Conservation (phyloP, 2,797 vertebrate species). For the Echiichthys vipera region DNA sequence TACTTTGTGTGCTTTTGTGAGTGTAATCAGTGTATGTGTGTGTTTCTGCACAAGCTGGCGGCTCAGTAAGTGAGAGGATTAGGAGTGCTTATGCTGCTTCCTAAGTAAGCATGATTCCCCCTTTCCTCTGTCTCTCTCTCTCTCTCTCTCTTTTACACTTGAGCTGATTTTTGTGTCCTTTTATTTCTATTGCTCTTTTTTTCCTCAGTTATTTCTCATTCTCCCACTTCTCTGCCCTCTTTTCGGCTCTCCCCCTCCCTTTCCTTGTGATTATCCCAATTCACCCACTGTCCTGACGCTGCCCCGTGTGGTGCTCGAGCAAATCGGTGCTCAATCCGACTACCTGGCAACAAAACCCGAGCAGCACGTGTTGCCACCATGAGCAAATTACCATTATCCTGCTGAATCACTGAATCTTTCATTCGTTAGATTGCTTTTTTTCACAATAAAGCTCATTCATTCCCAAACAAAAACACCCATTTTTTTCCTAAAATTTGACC, state of each 20-base stretch:
- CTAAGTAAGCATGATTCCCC: conserved; percentile 62
- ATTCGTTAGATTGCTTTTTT: conserved; percentile 3
- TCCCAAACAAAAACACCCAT: conserved; percentile 15
- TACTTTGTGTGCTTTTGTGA: conserved; percentile 7
- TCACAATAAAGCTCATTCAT: conserved; percentile 33
- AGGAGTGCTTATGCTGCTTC: conserved; percentile 59
- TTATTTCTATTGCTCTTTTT: not conserved
- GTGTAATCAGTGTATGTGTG: conserved; percentile 12
- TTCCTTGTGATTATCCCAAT: not conserved
- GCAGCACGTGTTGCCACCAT: conserved; percentile 53
- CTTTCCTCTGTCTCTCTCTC: conserved; percentile 18
- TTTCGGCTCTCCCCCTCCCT: not conserved
- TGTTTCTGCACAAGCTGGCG: conserved; percentile 31
- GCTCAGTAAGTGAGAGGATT: conserved; percentile 70
- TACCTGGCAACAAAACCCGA: conserved; percentile 47
- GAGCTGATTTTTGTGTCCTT: conserved; percentile 1
- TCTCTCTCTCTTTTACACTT: conserved; percentile 6
- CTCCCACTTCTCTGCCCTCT: not conserved
- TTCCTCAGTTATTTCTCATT: not conserved
- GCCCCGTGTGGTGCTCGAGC: conserved; percentile 6
- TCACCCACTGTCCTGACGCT: conserved; percentile 15
- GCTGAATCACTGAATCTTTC: conserved; percentile 24
- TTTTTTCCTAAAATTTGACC: conserved; percentile 22
- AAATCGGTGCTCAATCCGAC: conserved; percentile 40
- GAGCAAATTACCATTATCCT: conserved; percentile 56